A percentile compares a stretch with the other conserved stretches of the same genome.
Evolutionary conservation across 2,888 invertebrate genomes (phyloP).

Genomic region (Lasioglossum figueresi): DNA sequence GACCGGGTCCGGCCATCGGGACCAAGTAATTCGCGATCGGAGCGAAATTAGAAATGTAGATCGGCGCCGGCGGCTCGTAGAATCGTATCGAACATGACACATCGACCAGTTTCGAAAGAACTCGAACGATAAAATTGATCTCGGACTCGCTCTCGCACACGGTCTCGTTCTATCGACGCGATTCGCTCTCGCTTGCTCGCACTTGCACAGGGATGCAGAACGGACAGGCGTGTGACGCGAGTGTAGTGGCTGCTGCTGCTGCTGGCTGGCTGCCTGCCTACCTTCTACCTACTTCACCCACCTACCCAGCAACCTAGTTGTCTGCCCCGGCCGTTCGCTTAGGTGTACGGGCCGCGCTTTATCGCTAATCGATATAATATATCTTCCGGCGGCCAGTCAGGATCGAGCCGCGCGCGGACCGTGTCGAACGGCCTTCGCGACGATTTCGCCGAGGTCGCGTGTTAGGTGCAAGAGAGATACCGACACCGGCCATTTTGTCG

Average conservation of each 20-base stretch:
- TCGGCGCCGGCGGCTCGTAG: neutral
- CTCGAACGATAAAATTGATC: conserved; percentile 21
- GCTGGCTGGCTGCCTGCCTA: conserved; percentile 58
- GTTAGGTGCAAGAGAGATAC: conserved; percentile 2
- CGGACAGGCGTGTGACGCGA: conserved; percentile 51
- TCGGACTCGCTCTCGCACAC: neutral
- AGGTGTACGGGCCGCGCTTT: conserved; percentile 62
- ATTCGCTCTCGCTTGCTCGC: neutral
- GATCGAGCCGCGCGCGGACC: conserved; percentile 60
- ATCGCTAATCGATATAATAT: conserved; percentile 74
- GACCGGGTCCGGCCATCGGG: neutral
- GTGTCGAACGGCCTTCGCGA: conserved; percentile 77
- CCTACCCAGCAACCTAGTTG: conserved; percentile 73
- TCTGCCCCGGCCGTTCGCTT: conserved; percentile 61
- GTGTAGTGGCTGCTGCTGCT: conserved; percentile 21
- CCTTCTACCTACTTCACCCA: conserved; percentile 67
- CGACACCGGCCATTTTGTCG: conserved; percentile 7
- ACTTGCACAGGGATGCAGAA: conserved; percentile 48
- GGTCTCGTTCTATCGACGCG: neutral
- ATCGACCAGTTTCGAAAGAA: conserved; percentile 28
- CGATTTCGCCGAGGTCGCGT: conserved; percentile 78
- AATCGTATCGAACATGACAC: conserved; percentile 8
- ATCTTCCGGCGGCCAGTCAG: conserved; percentile 60
- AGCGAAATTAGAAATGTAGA: neutral
- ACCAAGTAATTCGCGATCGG: neutral